Evolutionary conservation across 2,888 invertebrate species (phyloP).

Genomic region (Macrosoma leucophasiata): DNA sequence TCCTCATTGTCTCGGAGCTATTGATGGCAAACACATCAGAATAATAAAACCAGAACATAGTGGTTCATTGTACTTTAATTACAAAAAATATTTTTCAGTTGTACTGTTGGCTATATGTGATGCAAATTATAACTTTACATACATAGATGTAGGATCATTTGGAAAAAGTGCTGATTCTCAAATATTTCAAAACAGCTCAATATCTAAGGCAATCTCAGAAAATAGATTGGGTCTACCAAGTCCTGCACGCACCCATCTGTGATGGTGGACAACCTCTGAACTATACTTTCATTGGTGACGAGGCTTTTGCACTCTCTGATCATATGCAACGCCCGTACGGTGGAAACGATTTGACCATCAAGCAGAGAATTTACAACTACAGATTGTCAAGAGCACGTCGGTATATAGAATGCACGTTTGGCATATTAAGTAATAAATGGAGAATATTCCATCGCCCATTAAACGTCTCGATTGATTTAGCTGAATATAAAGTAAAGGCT

Average conservation of each 20-base stretch:
- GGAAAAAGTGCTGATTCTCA: slow-evolving; percentile 29
- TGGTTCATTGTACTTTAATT: slow-evolving; percentile 25
- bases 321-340: slow-evolving; percentile 26
- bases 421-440: slow-evolving; percentile 29
- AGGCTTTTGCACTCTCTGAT: slow-evolving; percentile 27
- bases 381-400: slow-evolving; percentile 29
- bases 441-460: slow-evolving; percentile 26
- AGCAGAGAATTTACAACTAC: slow-evolving; percentile 26
- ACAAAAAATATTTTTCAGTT: slow-evolving; percentile 23
- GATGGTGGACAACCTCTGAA: slow-evolving; percentile 4
- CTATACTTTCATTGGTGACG: slow-evolving; percentile 28
- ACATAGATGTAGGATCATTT: slow-evolving; percentile 25
- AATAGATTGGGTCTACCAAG: slow-evolving; percentile 21
- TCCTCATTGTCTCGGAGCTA: slow-evolving; percentile 24
- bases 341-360: slow-evolving; percentile 23
- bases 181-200: slow-evolving; percentile 26
- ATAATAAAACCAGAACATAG: slow-evolving; percentile 22
- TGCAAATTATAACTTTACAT: slow-evolving; percentile 22
- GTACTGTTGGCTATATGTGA: slow-evolving; percentile 22
- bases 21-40: slow-evolving; percentile 27
- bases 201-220: slow-evolving; percentile 22
- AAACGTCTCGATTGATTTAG: slow-evolving; percentile 21
- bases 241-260: slow-evolving; percentile 16
- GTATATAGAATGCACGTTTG: slow-evolving; percentile 29
- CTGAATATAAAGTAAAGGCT: slow-evolving; percentile 23